Percentiles rank a stretch among this genome's conserved stretches.
phyloP scores from a whole-genome alignment of 2,113 vertebrate species.

The Pipra filicauda region DNA sequence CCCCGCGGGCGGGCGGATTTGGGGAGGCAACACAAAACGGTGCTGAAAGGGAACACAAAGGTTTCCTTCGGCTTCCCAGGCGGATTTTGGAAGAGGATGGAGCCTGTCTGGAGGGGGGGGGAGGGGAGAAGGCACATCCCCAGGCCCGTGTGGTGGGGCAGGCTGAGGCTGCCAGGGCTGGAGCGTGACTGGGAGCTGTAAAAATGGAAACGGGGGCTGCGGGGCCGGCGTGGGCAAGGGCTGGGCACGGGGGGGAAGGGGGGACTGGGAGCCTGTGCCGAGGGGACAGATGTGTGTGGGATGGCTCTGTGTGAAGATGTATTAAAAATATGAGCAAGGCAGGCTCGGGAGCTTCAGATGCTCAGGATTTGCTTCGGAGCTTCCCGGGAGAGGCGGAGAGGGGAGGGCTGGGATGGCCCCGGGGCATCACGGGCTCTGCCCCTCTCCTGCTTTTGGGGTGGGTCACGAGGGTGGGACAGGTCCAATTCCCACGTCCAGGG shows the following conservation, averaged over 20 bases:
- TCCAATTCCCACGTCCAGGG: fast-evolving
- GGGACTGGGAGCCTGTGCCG: background rate
- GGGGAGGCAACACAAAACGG: background rate
- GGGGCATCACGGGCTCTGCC: background rate
- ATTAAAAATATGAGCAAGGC: background rate
- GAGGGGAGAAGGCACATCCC: background rate
- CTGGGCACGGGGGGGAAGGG: background rate
- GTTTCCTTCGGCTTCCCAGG: background rate
- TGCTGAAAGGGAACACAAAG: fast-evolving
- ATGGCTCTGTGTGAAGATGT: background rate
- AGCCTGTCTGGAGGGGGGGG: fast-evolving
- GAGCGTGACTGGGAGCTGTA: background rate
- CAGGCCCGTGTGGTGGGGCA: background rate
- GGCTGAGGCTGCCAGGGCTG: background rate
- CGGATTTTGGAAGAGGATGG: background rate
- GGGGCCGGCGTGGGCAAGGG: background rate
- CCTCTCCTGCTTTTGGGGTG: background rate
- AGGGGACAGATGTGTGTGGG: conserved; percentile 57
- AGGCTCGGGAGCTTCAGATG: background rate
- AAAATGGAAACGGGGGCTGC: background rate
- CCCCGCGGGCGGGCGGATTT: fast-evolving
- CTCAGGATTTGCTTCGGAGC: background rate
- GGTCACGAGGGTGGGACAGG: fast-evolving
- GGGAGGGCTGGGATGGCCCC: background rate
- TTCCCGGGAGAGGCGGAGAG: background rate